phyloP scores from a whole-genome alignment of 2,888 invertebrate genomes.

The Crocallis elinguaria region DNA sequence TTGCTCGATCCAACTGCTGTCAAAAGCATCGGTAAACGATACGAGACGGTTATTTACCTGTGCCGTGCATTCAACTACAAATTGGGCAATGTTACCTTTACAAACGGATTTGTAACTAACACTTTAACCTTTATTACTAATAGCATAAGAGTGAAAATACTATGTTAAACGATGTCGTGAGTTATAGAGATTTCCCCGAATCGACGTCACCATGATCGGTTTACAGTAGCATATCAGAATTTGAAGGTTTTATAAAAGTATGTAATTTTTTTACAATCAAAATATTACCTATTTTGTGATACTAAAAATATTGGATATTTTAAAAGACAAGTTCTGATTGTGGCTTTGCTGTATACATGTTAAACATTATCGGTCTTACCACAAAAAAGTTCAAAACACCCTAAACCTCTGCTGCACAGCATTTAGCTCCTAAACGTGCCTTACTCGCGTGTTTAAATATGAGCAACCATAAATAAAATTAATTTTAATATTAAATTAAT shows the following conservation, averaged over 20 bases:
- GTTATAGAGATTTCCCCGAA: background rate
- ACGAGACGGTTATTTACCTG: constrained; percentile 66
- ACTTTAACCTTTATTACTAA: background rate
- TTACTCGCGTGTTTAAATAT: no score
- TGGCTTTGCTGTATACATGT: no score
- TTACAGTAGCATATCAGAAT: background rate
- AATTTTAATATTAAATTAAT: no score
- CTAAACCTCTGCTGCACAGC: no score
- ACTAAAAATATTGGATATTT: no score
- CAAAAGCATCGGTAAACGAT: constrained; percentile 76
- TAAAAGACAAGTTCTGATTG: no score
- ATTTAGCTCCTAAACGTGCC: no score
- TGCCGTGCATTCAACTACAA: constrained; percentile 63
- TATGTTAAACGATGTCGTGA: background rate
- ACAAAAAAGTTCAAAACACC: no score
- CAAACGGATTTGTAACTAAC: background rate
- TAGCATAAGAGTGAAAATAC: background rate
- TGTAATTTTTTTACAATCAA: background rate
- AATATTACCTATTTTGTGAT: no score
- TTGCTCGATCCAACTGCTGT: constrained; percentile 68
- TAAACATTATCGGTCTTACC: no score
- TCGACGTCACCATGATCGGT: background rate
- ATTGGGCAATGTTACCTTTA: constrained; percentile 18
- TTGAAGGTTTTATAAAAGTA: background rate
- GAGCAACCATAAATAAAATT: no score